Base-by-base conservation (phyloP, 2,888 invertebrate genomes). In the Drosophila paucipuncta region DNA sequence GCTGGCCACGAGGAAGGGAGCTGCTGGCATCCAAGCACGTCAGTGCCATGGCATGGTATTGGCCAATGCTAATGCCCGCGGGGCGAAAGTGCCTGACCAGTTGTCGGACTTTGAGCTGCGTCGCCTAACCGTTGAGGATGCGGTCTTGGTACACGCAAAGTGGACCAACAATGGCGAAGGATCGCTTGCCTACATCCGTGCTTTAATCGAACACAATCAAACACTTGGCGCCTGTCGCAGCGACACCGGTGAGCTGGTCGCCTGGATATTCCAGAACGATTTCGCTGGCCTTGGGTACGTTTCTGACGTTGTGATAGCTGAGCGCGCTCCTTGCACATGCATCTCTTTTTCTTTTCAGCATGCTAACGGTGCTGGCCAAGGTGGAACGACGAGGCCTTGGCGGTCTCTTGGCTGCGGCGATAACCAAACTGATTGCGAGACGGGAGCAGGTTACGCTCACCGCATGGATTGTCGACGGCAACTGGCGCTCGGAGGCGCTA, bases 201-300 rank as follows among this genome's bases (percentile, higher is more conserved):
- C 89, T 2, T 76, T 92, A 9, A 90, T 92, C 11, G 68, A 73
- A 1, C 74, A 88, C 39, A 91, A 92, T 61, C 57, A 70, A 28
- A 83, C 91, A 0, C 33, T 89, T 33, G 93, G 92, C 4, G 75
- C 91, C 43, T 90, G 83, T 50, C 75, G 84, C 37, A 70, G 76
- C 13, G 85, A 86, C 33, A 81, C 81, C 0, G 85, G 89, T 35
- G 80, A 82, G 37, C 68, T 91, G 31, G 68, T 92, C 31, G 92
- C 86, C 22, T 92, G 93, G 93, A 86, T 91, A 52, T 90, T 93
- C 25, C 92, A 92, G 66, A 93, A 93, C 63, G 93, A 93, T 71
- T 93, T 91, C 66, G 69, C 90, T 1, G 92, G 92, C 1, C 47
- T 92, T 50, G 92, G 91, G 92, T 92, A 69, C 43, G 84, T 80